These are phyloP conservation scores for Atherinomorus stipes DNA, from an alignment of 2,113 vertebrate genomes.

Conservation along the genomic window DNA sequence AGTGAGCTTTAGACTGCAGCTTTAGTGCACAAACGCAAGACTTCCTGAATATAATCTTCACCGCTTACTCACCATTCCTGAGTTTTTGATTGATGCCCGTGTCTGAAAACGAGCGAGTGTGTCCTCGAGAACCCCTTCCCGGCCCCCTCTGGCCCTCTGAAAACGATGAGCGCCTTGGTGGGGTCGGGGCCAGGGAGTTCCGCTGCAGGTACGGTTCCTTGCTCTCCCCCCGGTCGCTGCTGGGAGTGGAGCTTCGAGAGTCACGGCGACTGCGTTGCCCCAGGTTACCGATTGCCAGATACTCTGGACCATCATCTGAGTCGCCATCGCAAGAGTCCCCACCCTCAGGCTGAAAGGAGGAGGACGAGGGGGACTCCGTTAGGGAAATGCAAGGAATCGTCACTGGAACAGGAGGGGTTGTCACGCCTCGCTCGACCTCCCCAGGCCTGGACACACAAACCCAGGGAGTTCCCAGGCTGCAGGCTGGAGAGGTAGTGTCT, in stretches of 20 bases:
- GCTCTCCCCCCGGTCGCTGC: slow-evolving; percentile 62
- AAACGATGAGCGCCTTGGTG: slow-evolving; percentile 89
- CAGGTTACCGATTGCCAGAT: slow-evolving; percentile 94
- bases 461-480: slow-evolving; percentile 71
- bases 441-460: slow-evolving; percentile 42
- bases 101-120: slow-evolving; percentile 92
- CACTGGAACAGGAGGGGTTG: slow-evolving; percentile 2
- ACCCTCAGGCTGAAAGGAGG: slow-evolving; percentile 42
- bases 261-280: slow-evolving; percentile 82
- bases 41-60: background rate
- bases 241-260: slow-evolving; percentile 74
- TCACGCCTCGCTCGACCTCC: slow-evolving; percentile 23
- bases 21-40: no score
- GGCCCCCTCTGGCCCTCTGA: slow-evolving; percentile 88
- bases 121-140: slow-evolving; percentile 82
- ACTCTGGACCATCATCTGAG: slow-evolving; percentile 92
- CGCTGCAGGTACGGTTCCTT: slow-evolving; percentile 14
- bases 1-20: no score
- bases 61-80: slow-evolving; percentile 82
- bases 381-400: slow-evolving; percentile 51
- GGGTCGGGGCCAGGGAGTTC: slow-evolving; percentile 46
- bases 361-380: slow-evolving; percentile 34
- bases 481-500: slow-evolving; percentile 62
- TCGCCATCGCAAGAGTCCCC: slow-evolving; percentile 85
- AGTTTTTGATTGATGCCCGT: slow-evolving; percentile 89